phyloP scores from a whole-genome alignment of 2,113 vertebrate species.

The Centropus bengalensis region DNA sequence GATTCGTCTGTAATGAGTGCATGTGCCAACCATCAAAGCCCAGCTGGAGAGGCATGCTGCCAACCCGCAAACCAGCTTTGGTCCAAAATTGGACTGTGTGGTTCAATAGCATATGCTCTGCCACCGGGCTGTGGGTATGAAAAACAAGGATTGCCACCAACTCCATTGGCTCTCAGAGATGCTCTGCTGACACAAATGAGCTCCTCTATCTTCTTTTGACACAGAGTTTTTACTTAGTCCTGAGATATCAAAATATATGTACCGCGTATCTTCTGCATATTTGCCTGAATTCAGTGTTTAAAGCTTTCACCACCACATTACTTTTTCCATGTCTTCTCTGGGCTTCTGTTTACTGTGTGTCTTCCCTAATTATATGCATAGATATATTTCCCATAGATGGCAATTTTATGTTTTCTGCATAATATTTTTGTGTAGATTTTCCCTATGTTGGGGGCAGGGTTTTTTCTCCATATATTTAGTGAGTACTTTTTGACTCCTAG shows the following conservation, averaged over 20 bases:
- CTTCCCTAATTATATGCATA: neutral
- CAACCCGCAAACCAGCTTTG: neutral
- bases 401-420: neutral
- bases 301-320: neutral
- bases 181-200: neutral
- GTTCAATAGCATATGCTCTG: neutral
- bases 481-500: neutral
- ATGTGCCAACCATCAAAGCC: neutral
- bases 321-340: neutral
- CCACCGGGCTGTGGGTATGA: neutral
- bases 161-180: neutral
- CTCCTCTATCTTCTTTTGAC: neutral
- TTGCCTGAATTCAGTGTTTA: neutral
- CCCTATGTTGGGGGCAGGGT: neutral
- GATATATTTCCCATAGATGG: neutral
- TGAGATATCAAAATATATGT: neutral
- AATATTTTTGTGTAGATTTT: neutral
- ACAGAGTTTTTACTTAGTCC: neutral
- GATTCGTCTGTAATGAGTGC: neutral
- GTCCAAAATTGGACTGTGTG: neutral
- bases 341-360: slow-evolving; percentile 8
- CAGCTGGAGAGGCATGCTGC: neutral
- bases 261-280: neutral
- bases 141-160: neutral
- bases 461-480: neutral